Percentiles rank a stretch among this genome's conserved stretches.
Conservation (phyloP, 2,113 vertebrate genomes). For the Anseranas semipalmata region DNA sequence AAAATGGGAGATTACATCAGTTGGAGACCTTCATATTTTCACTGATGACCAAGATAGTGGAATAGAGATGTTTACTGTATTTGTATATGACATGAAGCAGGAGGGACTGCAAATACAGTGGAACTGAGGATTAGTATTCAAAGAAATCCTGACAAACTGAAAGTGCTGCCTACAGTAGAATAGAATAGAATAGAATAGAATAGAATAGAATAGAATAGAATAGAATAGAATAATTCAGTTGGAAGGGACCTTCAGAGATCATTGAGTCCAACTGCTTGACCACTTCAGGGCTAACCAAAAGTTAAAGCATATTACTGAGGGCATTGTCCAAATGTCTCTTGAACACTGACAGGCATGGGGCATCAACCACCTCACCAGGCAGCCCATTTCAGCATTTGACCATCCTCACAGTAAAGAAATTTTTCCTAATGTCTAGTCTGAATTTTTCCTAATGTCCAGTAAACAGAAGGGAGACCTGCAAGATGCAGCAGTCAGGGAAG, state of each 20-base stretch:
- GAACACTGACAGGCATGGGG: not conserved
- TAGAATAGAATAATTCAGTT: too few relatives aligned
- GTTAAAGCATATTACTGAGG: not conserved
- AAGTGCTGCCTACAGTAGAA: not conserved
- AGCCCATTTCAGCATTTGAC: not conserved
- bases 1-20: not conserved
- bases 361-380: not conserved
- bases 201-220: too few relatives aligned
- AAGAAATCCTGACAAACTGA: not conserved
- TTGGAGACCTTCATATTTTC: not conserved
- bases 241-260: not conserved
- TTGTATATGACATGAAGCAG: not conserved
- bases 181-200: too few relatives aligned
- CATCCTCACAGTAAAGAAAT: not conserved
- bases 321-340: not conserved
- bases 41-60: not conserved
- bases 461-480: conserved; percentile 9
- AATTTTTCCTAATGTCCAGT: not conserved
- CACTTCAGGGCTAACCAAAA: not conserved
- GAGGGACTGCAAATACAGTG: not conserved
- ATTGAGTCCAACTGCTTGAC: not conserved
- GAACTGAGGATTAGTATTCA: not conserved
- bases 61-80: not conserved
- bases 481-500: not conserved
- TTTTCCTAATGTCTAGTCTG: not conserved